Conservation (phyloP, 2,888 invertebrate species). For the Leucozona laternaria region DNA sequence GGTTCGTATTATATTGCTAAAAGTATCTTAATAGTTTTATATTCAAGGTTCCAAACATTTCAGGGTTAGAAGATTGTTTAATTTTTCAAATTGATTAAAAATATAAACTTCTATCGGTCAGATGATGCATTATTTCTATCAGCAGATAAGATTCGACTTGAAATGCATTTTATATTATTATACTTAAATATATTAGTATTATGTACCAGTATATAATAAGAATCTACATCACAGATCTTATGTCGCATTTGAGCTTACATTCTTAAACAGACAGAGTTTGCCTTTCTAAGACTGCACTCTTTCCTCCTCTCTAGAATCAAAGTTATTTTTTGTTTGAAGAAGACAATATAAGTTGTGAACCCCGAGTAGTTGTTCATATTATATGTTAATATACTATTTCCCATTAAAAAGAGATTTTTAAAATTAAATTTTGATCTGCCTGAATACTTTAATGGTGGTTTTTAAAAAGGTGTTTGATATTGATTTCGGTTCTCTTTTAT, state of each 20-base stretch:
- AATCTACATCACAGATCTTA: neutral
- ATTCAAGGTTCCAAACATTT: too few species aligned
- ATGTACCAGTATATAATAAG: slow-evolving; percentile 22
- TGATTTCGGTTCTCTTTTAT: slow-evolving; percentile 41
- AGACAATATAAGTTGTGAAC: neutral
- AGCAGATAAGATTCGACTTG: neutral
- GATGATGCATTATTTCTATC: too few species aligned
- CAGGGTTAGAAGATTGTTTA: too few species aligned
- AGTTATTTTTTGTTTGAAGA: neutral
- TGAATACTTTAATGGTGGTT: slow-evolving; percentile 60
- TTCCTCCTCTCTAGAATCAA: neutral
- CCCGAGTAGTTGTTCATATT: neutral
- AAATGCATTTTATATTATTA: neutral
- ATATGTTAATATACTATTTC: neutral
- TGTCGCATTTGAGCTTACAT: slow-evolving; percentile 42
- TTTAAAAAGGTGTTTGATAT: slow-evolving; percentile 39
- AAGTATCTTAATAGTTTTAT: too few species aligned
- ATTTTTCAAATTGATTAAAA: too few species aligned
- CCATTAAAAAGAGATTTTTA: neutral
- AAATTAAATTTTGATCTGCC: neutral
- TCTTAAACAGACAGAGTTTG: slow-evolving; percentile 14
- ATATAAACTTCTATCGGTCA: too few species aligned
- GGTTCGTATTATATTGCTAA: too few species aligned
- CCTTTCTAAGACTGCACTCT: neutral
- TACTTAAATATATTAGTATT: too few species aligned